Base-by-base conservation (phyloP, 2,113 vertebrate species). In the Turnix velox region DNA sequence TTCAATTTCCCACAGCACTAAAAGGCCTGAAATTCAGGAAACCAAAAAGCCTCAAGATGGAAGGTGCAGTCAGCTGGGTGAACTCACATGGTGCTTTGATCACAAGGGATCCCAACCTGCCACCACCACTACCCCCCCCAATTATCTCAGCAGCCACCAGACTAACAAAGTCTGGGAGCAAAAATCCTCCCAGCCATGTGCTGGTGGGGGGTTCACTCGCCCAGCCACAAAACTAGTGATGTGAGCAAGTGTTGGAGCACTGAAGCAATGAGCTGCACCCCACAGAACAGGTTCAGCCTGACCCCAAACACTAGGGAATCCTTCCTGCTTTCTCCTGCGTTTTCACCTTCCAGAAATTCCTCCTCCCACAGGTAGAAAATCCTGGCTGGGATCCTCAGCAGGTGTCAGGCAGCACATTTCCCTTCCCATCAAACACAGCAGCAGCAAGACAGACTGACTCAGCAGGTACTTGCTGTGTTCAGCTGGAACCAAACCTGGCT, bases 341-440 rank as follows among this genome's bases (percentile, higher is more conserved):
- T 95, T 65, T 57, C 52, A 23, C 68, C 62, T 89, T 76, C 62
- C 87, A 92, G 88, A 84, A 94, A 82, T 87, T 82, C 92, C 69
- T 91, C 87, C 49, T 95, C 43, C 81, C 74, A 68, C 69, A 72
- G 45, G 66, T 52, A 52, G 31, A 31, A 78, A 67, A 27, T 12
- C 19, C 76, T 61, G 88, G 57, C 90, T n/a, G 76, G 67, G 86
- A 62, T n/a, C 89, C 68, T 91, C 55, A 81, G 87, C 85, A 95
- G 85, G 87, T 93, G 88, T 66, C 95, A 93, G 86, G 31, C 77
- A 79, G 69, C 3, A 5, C 67, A 18, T 45, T 75, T 82, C 80
- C 1, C 84, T 89, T 75, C 88, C 77, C 48, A 52, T n/a, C 9
- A 3, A 66, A 30, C 63, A 12, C 57, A 19, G 61, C 61, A 81